Conservation (phyloP, 2,113 vertebrate species). For the Camelus bactrianus region DNA sequence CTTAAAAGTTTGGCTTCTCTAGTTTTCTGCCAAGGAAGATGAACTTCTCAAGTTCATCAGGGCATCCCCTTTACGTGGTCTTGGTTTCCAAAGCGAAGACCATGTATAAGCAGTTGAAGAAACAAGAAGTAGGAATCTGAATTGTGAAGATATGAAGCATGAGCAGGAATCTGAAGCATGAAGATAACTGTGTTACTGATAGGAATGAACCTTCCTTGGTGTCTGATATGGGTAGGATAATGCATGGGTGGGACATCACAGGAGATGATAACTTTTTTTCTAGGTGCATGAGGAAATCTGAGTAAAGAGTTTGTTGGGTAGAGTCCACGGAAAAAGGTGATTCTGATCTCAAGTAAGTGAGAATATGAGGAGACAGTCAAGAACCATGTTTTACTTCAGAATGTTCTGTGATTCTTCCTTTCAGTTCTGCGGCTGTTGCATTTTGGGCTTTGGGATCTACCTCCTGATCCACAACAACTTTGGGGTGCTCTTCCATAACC, state of each 20-base stretch:
- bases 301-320: background rate
- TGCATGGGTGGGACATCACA: background rate
- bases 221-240: background rate
- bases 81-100: background rate
- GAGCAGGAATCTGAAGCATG: background rate
- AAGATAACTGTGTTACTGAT: background rate
- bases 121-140: background rate
- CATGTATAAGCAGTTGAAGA: background rate
- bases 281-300: background rate
- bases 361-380: background rate
- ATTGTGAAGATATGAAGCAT: background rate
- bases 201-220: background rate
- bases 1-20: background rate
- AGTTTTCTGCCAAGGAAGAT: background rate
- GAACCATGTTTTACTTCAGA: background rate
- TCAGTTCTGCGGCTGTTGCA: constrained; percentile 89
- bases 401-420: constrained; percentile 35
- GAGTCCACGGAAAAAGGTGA: background rate
- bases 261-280: background rate
- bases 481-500: constrained; percentile 79
- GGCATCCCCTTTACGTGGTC: background rate
- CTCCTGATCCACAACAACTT: constrained; percentile 83
- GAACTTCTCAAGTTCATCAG: background rate
- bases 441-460: constrained; percentile 88
- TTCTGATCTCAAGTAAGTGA: background rate